Conservation (phyloP, 2,888 invertebrate species). For the Patella pellucida region DNA sequence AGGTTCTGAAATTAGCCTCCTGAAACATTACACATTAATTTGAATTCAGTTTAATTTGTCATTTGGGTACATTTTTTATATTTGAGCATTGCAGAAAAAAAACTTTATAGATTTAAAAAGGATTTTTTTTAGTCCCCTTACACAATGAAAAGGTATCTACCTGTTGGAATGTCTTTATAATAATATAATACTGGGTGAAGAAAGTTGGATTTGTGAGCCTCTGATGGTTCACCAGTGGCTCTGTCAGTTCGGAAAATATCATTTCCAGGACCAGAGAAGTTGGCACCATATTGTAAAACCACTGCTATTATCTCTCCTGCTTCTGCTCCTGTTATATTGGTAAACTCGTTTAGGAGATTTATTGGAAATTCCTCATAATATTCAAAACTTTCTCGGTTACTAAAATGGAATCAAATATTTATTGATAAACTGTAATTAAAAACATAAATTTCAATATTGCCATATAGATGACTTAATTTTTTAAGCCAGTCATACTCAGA, state of each 20-base stretch:
- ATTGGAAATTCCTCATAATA: slow-evolving; percentile 71
- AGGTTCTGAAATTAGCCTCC: no score
- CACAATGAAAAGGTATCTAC: slow-evolving; percentile 44
- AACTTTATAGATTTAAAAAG: no score
- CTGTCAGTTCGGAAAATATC: slow-evolving; percentile 71
- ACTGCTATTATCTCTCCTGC: slow-evolving; percentile 62
- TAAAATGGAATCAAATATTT: slow-evolving; percentile 30
- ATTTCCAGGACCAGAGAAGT: slow-evolving; percentile 70
- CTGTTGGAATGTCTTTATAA: slow-evolving; percentile 69
- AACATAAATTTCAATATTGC: no score
- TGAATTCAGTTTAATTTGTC: no score
- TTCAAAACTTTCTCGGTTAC: slow-evolving; percentile 51
- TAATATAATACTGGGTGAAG: slow-evolving; percentile 73
- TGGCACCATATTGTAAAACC: slow-evolving; percentile 71
- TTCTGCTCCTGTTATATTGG: slow-evolving; percentile 61
- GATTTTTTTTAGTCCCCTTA: no score
- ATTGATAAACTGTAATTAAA: no score
- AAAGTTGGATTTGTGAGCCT: slow-evolving; percentile 72
- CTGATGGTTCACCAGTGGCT: slow-evolving; percentile 69
- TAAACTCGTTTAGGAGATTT: slow-evolving; percentile 64
- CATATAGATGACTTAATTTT: no score
- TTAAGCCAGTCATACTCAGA: no score
- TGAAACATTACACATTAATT: no score
- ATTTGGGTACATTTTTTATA: no score
- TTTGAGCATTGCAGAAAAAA: no score